These are phyloP conservation scores for Erebia palarica DNA, from an alignment of 2,888 invertebrate genomes.

Conservation along the genomic window DNA sequence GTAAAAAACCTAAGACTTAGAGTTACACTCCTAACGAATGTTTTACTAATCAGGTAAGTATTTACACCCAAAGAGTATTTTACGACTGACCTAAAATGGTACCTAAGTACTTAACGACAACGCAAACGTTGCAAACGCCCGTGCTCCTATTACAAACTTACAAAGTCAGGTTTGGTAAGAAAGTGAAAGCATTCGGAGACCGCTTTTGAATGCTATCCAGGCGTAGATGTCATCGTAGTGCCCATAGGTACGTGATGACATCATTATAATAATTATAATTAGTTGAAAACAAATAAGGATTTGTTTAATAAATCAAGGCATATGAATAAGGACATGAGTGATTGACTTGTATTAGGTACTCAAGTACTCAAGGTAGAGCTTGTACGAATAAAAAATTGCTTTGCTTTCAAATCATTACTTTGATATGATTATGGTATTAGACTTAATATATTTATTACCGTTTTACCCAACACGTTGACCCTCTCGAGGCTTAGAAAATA, in stretches of 20 bases:
- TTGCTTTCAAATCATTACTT: not conserved
- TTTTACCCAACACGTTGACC: too few relatives aligned
- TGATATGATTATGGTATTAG: too few relatives aligned
- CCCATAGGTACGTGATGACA: constrained; percentile 41
- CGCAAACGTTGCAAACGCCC: too few relatives aligned
- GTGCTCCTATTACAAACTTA: not conserved
- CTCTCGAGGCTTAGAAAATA: too few relatives aligned
- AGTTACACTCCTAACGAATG: too few relatives aligned
- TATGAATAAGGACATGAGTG: constrained; percentile 27
- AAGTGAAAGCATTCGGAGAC: constrained; percentile 68
- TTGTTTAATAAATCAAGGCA: constrained; percentile 30
- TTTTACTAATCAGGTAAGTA: too few relatives aligned
- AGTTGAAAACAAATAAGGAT: constrained; percentile 24
- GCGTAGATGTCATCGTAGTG: constrained; percentile 51
- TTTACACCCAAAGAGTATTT: too few relatives aligned
- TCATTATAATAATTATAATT: constrained; percentile 37
- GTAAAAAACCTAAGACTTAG: too few relatives aligned
- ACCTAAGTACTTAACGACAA: too few relatives aligned
- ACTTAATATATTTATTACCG: too few relatives aligned
- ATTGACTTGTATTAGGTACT: constrained; percentile 13
- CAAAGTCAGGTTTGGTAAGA: constrained; percentile 42
- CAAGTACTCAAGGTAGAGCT: not conserved
- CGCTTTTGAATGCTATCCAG: constrained; percentile 59
- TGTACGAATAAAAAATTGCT: not conserved
- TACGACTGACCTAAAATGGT: too few relatives aligned